Base-by-base conservation (phyloP, 2,888 invertebrate genomes). In the Panzeria rudis region DNA sequence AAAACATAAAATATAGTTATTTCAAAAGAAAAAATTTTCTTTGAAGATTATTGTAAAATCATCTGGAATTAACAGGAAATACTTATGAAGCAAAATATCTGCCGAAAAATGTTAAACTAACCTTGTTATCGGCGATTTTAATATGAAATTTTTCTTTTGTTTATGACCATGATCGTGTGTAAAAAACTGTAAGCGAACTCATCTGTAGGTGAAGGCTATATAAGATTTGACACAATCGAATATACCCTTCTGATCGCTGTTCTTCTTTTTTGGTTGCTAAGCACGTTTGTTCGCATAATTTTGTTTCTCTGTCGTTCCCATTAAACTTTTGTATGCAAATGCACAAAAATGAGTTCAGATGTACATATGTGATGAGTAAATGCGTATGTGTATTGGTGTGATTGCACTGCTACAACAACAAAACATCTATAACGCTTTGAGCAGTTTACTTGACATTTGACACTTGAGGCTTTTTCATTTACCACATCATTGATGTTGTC, bases 361-460 rank as follows among this genome's bases (percentile, higher is more conserved):
- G n/a, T 9, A n/a, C n/a, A n/a, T n/a, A n/a, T 52, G 4, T 4
- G 5, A 29, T 29, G 5, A 29, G 5, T 29, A 29, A 29, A 29
- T n/a, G n/a, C 29, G 23, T 50, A 9, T 50, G 17, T 8, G 50
- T 61, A 35, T 3, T 3, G 11, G 23, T 23, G 44, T 64, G 17
- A 56, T 38, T n/a, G 61, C 66, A 17, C 47, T 38, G 56, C 29
- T 23, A 23, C 47, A 75, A 50, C 17, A 73, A 47, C 3, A 59
- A 72, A 80, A 15, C 64, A 86, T 83, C 81, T 81, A 83, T 73
- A 73, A 83, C 81, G 68, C 83, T 81, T 81, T 83, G 86, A 86
- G 84, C 86, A 83, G 87, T 85, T 87, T 86, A 86, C 86, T 87
- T 84, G 86, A 87, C 87, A 86, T 86, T 85, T 85, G 84, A 71